Percentiles rank a stretch among this genome's conserved stretches.
These are phyloP conservation scores for Sylvietta virens DNA, from an alignment of 2,113 vertebrate genomes.

Conservation along the genomic window DNA sequence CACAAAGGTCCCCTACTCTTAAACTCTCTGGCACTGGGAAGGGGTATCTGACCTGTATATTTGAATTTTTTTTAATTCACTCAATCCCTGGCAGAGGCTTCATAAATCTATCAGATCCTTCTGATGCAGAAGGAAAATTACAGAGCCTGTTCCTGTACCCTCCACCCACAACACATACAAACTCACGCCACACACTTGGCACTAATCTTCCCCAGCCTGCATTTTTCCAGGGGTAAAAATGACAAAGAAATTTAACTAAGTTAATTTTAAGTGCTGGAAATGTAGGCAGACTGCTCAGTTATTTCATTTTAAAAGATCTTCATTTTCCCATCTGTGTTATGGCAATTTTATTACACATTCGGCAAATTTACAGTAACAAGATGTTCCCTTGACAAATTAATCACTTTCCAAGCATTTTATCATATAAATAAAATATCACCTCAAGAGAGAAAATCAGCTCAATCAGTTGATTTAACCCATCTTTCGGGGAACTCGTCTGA, in stretches of 20 bases:
- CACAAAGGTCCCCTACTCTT: constrained; percentile 8
- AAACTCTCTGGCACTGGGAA: constrained; percentile 20
- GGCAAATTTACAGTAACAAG: constrained; percentile 86
- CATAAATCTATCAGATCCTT: background rate
- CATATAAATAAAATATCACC: constrained; percentile 82
- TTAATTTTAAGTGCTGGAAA: constrained; percentile 57
- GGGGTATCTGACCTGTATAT: background rate
- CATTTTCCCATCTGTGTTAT: constrained; percentile 83
- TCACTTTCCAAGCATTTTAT: constrained; percentile 78
- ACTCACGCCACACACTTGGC: background rate
- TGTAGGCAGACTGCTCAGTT: constrained; percentile 38
- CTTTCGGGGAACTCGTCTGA: constrained; percentile 67
- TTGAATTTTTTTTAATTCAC: constrained; percentile 44
- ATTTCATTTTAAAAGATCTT: constrained; percentile 70
- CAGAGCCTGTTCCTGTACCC: background rate
- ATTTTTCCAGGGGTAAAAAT: background rate
- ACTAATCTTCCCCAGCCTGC: background rate
- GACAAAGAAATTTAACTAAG: constrained; percentile 32
- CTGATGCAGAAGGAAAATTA: background rate
- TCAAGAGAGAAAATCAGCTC: constrained; percentile 70
- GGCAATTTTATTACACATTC: constrained; percentile 88
- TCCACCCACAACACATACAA: background rate
- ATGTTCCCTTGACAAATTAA: constrained; percentile 80
- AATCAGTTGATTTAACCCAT: constrained; percentile 72
- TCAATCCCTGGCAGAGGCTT: background rate